Evolutionary conservation across 2,797 vertebrate genomes (phyloP), one percentile per base, ranked within the genome.

Genomic region (Cirrhinus mrigala): DNA sequence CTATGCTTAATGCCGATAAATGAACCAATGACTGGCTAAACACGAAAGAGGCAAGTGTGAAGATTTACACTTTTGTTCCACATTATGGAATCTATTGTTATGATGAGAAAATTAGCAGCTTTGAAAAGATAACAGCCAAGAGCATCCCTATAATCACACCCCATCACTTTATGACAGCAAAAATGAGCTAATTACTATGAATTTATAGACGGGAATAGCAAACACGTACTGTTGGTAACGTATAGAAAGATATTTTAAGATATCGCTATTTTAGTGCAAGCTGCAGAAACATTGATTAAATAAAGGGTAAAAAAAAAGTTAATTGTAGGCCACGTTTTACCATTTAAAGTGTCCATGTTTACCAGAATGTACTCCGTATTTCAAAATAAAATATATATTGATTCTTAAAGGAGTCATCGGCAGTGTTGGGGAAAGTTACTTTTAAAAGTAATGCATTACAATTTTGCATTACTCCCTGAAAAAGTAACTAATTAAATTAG

Each of bases 21-120:
- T 20, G 76, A 62, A 79, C 40, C 44, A 37, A 16, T 27, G 80
- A 73, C 37, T 24, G 66, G 14, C 29, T 81, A 58, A 81, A 69
- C 6, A 33, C 46, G 11, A 64, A 52, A 46, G 14, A 66, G 48
- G 48, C 27, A 37, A 50, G 81, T 52, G 70, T 75, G 70, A 83
- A 66, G 58, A 83, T 66, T 75, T 66, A 29, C 46, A 22, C 58
- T 52, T 37, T 37, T 27, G 37, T 54, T 29, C 62, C 81, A 82
- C 44, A 27, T 60, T 48, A 11, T 2, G 5, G 24, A 52, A 62
- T 52, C 29, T 52, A 52, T 37, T 83, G 56, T 52, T n/a, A 74
- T 75, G 81, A 64, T 82, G 60, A 83, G 54, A 83, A 60, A 66
- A 83, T 44, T 1, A 76, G 40, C 82, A 76, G 46, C 46, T 50